These are phyloP conservation scores for Apotomis turbidana DNA, from an alignment of 2,888 invertebrate species.

Conservation along the genomic window DNA sequence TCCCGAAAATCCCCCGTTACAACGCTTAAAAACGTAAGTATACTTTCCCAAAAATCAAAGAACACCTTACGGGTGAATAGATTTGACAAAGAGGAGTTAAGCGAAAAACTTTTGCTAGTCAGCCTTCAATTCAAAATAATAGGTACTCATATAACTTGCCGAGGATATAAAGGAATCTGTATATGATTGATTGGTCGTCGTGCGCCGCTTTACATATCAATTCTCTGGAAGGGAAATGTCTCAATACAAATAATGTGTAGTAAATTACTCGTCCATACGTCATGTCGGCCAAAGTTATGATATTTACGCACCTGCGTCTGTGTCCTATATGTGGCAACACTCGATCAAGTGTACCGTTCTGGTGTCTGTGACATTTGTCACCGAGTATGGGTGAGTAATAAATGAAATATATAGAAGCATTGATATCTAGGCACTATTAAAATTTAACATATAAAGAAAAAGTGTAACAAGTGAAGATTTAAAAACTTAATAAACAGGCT, in stretches of 20 bases:
- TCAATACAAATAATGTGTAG: slow-evolving; percentile 38
- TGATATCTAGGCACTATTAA: too few relatives aligned
- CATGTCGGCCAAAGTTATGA: slow-evolving; percentile 37
- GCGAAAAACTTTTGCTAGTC: neutral
- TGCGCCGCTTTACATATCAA: slow-evolving; percentile 7
- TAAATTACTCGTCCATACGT: slow-evolving; percentile 36
- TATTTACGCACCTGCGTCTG: slow-evolving; percentile 39
- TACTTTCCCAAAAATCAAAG: neutral
- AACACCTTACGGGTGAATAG: neutral
- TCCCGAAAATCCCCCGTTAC: neutral
- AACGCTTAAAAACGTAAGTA: neutral
- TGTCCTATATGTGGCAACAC: slow-evolving; percentile 32
- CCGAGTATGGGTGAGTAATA: neutral
- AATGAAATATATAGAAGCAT: too few relatives aligned
- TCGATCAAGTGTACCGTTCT: slow-evolving; percentile 39
- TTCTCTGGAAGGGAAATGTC: slow-evolving; percentile 19
- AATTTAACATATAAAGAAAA: too few relatives aligned
- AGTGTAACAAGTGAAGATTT: too few relatives aligned
- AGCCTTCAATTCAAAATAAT: neutral
- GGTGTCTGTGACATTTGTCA: slow-evolving; percentile 37
- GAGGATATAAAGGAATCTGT: neutral
- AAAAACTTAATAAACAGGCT: too few relatives aligned
- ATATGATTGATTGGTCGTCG: slow-evolving; percentile 9
- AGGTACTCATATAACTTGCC: neutral
- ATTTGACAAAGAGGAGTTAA: neutral